A percentile compares a stretch with the other conserved stretches of the same genome.
Evolutionary conservation across 2,113 vertebrate genomes (phyloP).

Genomic region (Xiphophorus couchianus): DNA sequence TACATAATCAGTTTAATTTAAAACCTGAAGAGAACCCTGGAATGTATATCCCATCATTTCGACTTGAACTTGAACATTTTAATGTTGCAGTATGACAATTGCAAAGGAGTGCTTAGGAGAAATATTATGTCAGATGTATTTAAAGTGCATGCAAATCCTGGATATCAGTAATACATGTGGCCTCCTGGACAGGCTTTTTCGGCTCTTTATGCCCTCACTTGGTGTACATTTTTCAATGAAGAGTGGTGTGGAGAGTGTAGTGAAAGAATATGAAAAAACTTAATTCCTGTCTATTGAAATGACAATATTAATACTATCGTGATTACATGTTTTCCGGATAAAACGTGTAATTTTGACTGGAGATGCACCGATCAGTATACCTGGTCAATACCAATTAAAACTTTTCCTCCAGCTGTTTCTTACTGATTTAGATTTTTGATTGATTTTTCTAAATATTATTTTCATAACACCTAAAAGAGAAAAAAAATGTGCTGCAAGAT

Average conservation of each 20-base stretch:
- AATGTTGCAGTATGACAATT: background rate
- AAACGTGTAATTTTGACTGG: background rate
- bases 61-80: background rate
- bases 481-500: background rate
- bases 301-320: background rate
- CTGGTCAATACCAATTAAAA: background rate
- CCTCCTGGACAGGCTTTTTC: no score
- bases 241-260: no score
- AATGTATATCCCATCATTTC: background rate
- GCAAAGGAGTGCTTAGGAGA: background rate
- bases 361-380: background rate
- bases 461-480: background rate
- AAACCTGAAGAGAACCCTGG: background rate
- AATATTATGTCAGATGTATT: background rate
- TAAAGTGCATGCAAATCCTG: background rate
- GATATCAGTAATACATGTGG: background rate
- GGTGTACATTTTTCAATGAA: background rate
- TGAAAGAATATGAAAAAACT: background rate
- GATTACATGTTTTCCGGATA: background rate
- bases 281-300: no score
- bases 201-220: no score
- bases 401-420: background rate
- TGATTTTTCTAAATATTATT: background rate
- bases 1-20: background rate
- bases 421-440: background rate